Base-by-base conservation (phyloP, 2,797 vertebrate genomes). In the Chromis chromis region DNA sequence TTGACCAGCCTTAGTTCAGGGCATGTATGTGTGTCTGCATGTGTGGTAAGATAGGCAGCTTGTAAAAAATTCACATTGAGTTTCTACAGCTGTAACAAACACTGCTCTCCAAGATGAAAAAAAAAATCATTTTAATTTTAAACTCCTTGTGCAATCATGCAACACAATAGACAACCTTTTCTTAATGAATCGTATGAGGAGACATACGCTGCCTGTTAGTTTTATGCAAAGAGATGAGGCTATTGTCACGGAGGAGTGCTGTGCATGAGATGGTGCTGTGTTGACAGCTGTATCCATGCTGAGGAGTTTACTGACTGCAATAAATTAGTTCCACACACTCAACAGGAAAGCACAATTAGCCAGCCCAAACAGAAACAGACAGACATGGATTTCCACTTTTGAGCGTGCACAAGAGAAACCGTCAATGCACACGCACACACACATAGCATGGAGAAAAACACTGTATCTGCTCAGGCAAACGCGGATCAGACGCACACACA, bases 281-380 rank as follows among this genome's bases (percentile, higher is more conserved):
- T 65, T 85, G 85, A 90, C 92, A 89, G 84, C 76, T 90, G 83
- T 65, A 86, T 64, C 70, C 78, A 74, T 57, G 88, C 81, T 74
- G 84, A 86, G 82, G 82, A 90, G 89, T 92, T 91, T 90, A 89
- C 88, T 70, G 87, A 91, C 88, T 89, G 82, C 66, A 75, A 84
- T 86, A 81, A 87, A 91, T 93, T 85, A 89, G 82, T 84, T 87
- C 71, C 76, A 88, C 84, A 79, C 88, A 76, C 83, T 85, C 82
- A 16, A 81, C 49, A 19, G 86, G 81, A 84, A 84, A 84, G 79
- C 48, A 1, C 84, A 89, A 91, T 91, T 89, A 92, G 59, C 53
- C 70, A 89, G 69, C 76, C 73, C 33, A 81, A 89, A 84, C 63
- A 82, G 65, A 85, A 54, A 62, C 71, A 81, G 55, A 28, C 55